Evolutionary conservation across 2,888 invertebrate species (phyloP), one percentile per base, ranked within the genome.

Genomic region (Timema cristinae): DNA sequence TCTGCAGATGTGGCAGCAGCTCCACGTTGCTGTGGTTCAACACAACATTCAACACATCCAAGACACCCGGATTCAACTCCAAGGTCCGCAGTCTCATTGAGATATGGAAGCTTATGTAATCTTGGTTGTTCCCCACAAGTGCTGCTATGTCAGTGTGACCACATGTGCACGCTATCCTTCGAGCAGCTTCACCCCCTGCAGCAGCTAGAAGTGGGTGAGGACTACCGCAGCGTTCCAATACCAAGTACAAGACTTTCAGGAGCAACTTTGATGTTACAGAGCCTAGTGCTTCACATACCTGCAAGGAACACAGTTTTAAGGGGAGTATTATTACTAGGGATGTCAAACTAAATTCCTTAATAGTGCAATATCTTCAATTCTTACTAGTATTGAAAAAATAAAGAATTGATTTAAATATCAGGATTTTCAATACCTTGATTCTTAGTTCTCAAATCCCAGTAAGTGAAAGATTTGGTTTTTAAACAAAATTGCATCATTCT

Each of bases 91-190:
- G 83, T 77, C 88, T 85, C 0, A 85, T 81, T 50, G 89, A 89
- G 72, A 93, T 85, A 77, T 91, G 89, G 78, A 32, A 67, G 6
- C 51, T 67, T 79, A 92, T 86, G 79, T 92, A 93, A 80, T 93
- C 92, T 0, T 90, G 87, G 79, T 93, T 92, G 54, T 81, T 79
- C 69, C 86, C 85, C 73, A 94, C 85, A 47, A 93, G 85, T n/a
- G 87, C 85, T 0, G 86, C 84, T 6, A 89, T 85, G 9, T 71
- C 81, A 0, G 77, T 75, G 79, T 86, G 86, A 0, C 85, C 86
- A 76, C 89, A 85, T 0, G 90, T 87, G 52, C 77, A 72, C 9
- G 90, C 86, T 49, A 92, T 84, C 66, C 61, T 72, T 71, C 76
- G 77, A 56, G 77, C 76, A 9, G 73, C 72, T 16, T 76, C 73